These are phyloP conservation scores for Eristalinus sepulchralis DNA, from an alignment of 2,888 invertebrate genomes.

Conservation along the genomic window DNA sequence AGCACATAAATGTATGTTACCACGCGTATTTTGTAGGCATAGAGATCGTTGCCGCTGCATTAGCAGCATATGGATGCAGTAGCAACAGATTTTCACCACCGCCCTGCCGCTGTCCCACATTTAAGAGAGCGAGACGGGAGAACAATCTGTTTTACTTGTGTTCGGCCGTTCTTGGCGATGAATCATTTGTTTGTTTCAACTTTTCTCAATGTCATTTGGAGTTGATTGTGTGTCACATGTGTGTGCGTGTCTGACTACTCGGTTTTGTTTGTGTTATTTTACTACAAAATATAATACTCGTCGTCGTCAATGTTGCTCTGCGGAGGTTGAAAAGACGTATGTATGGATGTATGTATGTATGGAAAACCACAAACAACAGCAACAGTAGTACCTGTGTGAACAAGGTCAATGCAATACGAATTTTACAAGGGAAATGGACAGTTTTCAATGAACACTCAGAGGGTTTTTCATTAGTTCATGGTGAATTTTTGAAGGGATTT, in stretches of 20 bases:
- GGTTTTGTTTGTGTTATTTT: slow-evolving; percentile 10
- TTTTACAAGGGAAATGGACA: neutral
- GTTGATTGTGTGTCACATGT: slow-evolving; percentile 45
- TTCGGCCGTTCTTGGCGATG: slow-evolving; percentile 37
- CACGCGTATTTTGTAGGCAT: neutral
- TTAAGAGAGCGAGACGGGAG: neutral
- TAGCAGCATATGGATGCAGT: neutral
- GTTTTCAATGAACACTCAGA: neutral
- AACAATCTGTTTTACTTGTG: neutral
- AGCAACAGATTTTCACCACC: slow-evolving; percentile 33
- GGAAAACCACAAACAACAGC: slow-evolving; percentile 23
- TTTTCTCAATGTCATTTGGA: slow-evolving; percentile 69
- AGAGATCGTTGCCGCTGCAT: neutral
- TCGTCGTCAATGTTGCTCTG: neutral
- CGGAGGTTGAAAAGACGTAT: slow-evolving; percentile 17
- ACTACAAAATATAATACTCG: neutral
- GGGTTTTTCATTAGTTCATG: neutral
- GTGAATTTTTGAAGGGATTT: neutral
- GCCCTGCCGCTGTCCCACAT: neutral
- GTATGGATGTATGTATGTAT: too few species aligned
- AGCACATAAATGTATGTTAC: neutral
- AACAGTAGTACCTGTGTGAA: slow-evolving; percentile 9
- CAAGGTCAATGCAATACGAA: slow-evolving; percentile 49
- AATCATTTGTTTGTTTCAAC: slow-evolving; percentile 65
- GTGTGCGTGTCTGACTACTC: slow-evolving; percentile 25